Conservation (phyloP, 1,140 invertebrate genomes). For the Globodera ellingtonae region DNA sequence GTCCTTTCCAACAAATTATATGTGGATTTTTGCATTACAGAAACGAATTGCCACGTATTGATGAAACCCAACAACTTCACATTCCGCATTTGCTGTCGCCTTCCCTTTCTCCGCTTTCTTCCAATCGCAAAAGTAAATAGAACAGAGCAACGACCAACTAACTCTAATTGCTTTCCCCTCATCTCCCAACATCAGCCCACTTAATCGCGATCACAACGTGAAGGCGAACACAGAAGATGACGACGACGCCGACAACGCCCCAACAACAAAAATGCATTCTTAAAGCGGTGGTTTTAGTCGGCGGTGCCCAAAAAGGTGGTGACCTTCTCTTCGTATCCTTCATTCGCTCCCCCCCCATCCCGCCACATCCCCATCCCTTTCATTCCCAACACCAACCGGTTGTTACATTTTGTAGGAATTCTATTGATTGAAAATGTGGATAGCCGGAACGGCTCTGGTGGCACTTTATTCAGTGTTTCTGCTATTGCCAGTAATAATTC, state of each 20-base stretch:
- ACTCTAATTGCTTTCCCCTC: too few species aligned
- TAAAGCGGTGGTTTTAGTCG: conserved; percentile 73
- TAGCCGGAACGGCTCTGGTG: conserved; percentile 61
- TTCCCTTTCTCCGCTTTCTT: not conserved
- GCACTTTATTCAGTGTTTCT: conserved; percentile 59
- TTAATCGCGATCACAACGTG: not conserved
- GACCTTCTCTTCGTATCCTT: conserved; percentile 14
- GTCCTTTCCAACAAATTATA: too few species aligned
- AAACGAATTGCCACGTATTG: not conserved
- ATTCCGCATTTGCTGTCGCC: not conserved
- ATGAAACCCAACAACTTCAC: not conserved
- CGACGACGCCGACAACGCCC: not conserved
- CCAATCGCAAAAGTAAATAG: not conserved
- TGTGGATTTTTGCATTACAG: too few species aligned
- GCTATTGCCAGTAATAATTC: conserved; percentile 57
- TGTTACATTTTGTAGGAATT: not conserved
- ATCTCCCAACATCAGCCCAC: too few species aligned
- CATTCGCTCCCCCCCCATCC: conserved; percentile 15
- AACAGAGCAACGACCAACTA: not conserved
- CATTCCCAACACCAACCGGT: not conserved
- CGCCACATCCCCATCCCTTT: not conserved
- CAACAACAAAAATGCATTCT: conserved; percentile 35
- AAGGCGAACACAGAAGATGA: not conserved
- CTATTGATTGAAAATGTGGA: conserved; percentile 39
- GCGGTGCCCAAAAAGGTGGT: conserved; percentile 73